Percentiles rank a stretch among this genome's conserved stretches.
These are phyloP conservation scores for Cyclina sinensis DNA, from an alignment of 1,140 invertebrate species.

Conservation along the genomic window DNA sequence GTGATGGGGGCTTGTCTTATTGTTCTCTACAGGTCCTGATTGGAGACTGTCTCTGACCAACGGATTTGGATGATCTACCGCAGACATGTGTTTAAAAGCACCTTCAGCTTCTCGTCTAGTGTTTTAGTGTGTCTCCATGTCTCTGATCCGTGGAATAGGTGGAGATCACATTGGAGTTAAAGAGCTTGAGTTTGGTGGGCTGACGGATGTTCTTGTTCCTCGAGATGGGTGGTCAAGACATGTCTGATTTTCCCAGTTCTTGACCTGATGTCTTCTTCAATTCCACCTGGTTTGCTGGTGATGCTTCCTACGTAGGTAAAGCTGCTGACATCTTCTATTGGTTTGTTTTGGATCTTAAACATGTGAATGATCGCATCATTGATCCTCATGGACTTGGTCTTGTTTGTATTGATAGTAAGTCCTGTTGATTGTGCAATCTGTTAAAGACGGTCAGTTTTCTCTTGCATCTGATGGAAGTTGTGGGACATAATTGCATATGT, in stretches of 20 bases:
- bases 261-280: slow-evolving; percentile 44
- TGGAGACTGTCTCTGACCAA: not conserved
- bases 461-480: not conserved
- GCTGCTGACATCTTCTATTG: not conserved
- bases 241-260: slow-evolving; percentile 67
- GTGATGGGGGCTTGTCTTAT: too few relatives aligned
- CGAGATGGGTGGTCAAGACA: slow-evolving; percentile 57
- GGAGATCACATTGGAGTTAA: slow-evolving; percentile 63
- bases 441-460: not conserved
- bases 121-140: not conserved
- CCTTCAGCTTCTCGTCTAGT: too few relatives aligned
- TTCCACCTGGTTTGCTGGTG: slow-evolving; percentile 36
- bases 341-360: too few relatives aligned
- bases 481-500: slow-evolving; percentile 18
- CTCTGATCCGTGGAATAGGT: slow-evolving; percentile 66
- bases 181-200: slow-evolving; percentile 57
- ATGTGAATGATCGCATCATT: not conserved
- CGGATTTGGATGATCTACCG: not conserved
- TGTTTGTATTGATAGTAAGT: slow-evolving; percentile 1
- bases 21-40: too few relatives aligned
- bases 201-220: slow-evolving; percentile 44
- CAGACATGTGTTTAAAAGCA: not conserved
- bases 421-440: slow-evolving; percentile 6
- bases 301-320: slow-evolving; percentile 62
- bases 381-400: slow-evolving; percentile 22